These are phyloP conservation scores for Hydrolagus affinis DNA, from an alignment of 2,113 vertebrate species.

Conservation along the genomic window DNA sequence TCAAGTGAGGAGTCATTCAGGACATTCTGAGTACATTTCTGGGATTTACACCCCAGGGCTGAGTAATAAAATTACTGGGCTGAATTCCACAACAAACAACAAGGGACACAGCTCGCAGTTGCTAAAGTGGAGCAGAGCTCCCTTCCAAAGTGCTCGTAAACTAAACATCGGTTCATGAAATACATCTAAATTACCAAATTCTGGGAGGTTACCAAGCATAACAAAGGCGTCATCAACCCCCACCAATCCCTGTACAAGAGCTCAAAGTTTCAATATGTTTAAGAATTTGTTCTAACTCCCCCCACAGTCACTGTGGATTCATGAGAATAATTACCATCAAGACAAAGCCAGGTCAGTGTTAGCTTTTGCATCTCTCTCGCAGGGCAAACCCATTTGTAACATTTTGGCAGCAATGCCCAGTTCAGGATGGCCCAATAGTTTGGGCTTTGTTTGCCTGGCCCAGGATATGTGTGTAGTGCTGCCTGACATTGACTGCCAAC, in stretches of 20 bases:
- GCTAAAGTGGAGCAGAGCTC: background rate
- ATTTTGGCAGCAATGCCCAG: too few relatives aligned
- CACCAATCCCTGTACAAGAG: background rate
- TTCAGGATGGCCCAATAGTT: too few relatives aligned
- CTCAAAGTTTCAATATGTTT: too few relatives aligned
- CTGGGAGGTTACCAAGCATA: constrained; percentile 18
- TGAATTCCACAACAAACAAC: constrained; percentile 23
- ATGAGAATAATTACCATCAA: too few relatives aligned
- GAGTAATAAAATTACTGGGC: constrained; percentile 31
- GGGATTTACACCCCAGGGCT: background rate
- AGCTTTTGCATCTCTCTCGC: too few relatives aligned
- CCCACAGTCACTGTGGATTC: too few relatives aligned
- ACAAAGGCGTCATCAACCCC: background rate
- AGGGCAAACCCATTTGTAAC: too few relatives aligned
- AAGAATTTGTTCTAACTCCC: too few relatives aligned
- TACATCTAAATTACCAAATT: background rate
- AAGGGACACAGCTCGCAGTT: background rate
- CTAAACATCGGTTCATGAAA: constrained; percentile 5
- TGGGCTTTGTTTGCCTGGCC: too few relatives aligned
- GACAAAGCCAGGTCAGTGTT: too few relatives aligned
- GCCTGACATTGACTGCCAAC: too few relatives aligned
- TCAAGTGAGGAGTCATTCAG: background rate
- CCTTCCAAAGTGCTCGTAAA: constrained; percentile 28
- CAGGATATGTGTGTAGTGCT: too few relatives aligned
- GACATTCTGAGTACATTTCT: constrained; percentile 9